Conservation (phyloP, 2,797 vertebrate species). For the Macroramphosus scolopax region DNA sequence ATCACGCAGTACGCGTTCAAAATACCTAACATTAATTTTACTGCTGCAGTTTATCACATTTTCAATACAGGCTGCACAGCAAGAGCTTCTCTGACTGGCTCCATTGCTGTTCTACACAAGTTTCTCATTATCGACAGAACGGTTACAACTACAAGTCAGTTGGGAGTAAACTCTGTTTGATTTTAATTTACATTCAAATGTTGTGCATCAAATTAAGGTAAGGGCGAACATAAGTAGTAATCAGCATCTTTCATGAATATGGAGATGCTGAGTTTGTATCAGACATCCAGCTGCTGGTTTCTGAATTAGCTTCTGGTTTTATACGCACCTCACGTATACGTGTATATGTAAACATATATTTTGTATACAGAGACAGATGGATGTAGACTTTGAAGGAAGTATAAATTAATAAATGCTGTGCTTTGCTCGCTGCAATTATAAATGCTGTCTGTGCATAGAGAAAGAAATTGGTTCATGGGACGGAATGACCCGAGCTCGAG, state of each 20-base stretch:
- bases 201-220: conserved; percentile 35
- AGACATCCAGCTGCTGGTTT: conserved; percentile 19
- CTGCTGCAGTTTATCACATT: conserved; percentile 20
- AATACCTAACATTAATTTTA: conserved; percentile 3
- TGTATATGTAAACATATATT: background rate
- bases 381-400: background rate
- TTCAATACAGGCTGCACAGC: no score
- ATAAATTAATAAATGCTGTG: background rate
- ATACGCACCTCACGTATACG: conserved; percentile 9
- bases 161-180: conserved; percentile 22
- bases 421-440: no score
- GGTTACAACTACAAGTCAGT: conserved; percentile 30
- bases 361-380: background rate
- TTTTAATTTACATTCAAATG: conserved; percentile 43
- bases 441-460: no score
- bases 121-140: conserved; percentile 32
- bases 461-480: no score
- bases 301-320: conserved; percentile 29
- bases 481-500: no score
- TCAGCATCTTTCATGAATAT: conserved; percentile 61
- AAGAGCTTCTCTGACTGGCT: no score
- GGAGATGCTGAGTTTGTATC: conserved; percentile 39
- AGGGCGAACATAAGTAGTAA: conserved; percentile 41
- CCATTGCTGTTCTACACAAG: conserved; percentile 8
- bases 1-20: no score